Evolutionary conservation across 2,888 invertebrate genomes (phyloP), one percentile per base, ranked within the genome.

Genomic region (Sturmia bella): DNA sequence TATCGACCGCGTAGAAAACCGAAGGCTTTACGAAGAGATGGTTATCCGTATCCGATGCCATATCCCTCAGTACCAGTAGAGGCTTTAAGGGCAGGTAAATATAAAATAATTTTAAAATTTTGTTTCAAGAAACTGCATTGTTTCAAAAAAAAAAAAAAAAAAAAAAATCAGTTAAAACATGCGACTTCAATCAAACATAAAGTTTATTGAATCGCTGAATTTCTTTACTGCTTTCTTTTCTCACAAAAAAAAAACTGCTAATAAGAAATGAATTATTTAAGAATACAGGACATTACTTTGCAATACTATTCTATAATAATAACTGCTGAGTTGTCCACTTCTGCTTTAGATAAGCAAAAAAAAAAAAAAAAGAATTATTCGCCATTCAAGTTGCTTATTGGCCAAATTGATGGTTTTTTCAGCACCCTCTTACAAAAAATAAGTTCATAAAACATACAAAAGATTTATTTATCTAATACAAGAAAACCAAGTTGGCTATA

Each of bases 31-130:
- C 93, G 97, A 89, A 97, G 97, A 91, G 97, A 97, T 90, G 97
- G 97, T 15, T 97, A 97, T 89, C 96, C 97, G 0, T 97, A 97
- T 92, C 96, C 97, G 84, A 96, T 97, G 91, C 97, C 97, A 24
- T 97, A 97, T 90, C 96, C 96, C 15, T 96, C 96, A 84, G 96
- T 97, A 85, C 96, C 96, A 41, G 96, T 97, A 93, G 97, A 97
- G 87, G 96, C 96, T 27, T 92, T 97, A 82, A 92, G 96, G 92
- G 96, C 96, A 89, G 96, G 96, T 96, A 87, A 93, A 94, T 39
- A 32, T 2, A 12, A n/a, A n/a, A 39, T 13, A 15, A 7, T 21
- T 57, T n/a, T 0, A 41, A 21, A 57, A 7, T 39, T 15, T 15
- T 11, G n/a, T 39, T 17, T 3, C 3, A 50, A 45, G 2, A n/a